phyloP scores from a whole-genome alignment of 2,113 vertebrate genomes.

The Python bivittatus region DNA sequence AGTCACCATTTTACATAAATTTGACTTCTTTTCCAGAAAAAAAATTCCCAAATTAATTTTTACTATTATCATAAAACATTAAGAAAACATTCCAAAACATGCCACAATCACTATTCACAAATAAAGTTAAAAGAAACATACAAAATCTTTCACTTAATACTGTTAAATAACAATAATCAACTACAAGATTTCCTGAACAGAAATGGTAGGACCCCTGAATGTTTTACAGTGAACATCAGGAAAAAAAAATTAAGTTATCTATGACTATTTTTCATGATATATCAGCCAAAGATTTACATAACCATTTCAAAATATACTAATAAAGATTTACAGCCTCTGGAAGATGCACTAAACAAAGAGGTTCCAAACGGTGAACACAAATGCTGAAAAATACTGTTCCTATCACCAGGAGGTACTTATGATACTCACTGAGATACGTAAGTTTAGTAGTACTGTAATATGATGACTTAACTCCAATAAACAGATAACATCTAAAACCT shows the following conservation, averaged over 20 bases:
- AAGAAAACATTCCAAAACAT: constrained; percentile 87
- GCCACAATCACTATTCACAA: constrained; percentile 94
- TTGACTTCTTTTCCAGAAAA: constrained; percentile 74
- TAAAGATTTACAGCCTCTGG: constrained; percentile 81
- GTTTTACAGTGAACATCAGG: constrained; percentile 81
- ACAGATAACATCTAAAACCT: constrained; percentile 70
- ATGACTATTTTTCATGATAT: constrained; percentile 80
- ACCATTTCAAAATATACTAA: constrained; percentile 82
- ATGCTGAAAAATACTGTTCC: constrained; percentile 77
- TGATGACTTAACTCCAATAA: constrained; percentile 72
- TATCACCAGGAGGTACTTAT: constrained; percentile 74
- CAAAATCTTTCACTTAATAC: constrained; percentile 92
- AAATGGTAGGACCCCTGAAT: constrained; percentile 86
- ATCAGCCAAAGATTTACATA: constrained; percentile 80
- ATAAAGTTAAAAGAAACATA: constrained; percentile 94
- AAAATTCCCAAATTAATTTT: constrained; percentile 72
- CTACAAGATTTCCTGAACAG: constrained; percentile 84
- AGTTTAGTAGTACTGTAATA: constrained; percentile 70
- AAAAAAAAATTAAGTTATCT: constrained; percentile 77
- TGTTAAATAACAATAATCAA: constrained; percentile 90
- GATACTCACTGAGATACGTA: constrained; percentile 79
- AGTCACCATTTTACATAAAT: constrained; percentile 78
- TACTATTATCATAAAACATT: constrained; percentile 82
- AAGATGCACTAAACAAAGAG: constrained; percentile 83
- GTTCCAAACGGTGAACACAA: constrained; percentile 79